phyloP scores from a whole-genome alignment of 2,113 vertebrate genomes.

The Verasper variegatus region DNA sequence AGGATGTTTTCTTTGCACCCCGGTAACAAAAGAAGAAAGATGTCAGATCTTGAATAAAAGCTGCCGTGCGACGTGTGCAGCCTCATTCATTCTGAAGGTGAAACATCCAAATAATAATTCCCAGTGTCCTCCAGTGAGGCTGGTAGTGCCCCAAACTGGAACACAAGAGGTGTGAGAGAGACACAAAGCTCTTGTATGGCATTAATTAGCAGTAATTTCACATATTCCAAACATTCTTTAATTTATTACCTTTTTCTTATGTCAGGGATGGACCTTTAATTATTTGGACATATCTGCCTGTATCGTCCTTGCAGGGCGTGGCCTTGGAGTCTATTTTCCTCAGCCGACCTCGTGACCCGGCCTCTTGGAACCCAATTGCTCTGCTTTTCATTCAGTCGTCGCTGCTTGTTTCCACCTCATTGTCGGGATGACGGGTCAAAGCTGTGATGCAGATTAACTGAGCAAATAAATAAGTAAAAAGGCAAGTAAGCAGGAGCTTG shows the following conservation, averaged over 20 bases:
- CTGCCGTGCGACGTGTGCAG: not conserved
- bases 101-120: constrained; percentile 24
- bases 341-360: constrained; percentile 18
- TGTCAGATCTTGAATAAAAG: constrained; percentile 30
- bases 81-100: constrained; percentile 14
- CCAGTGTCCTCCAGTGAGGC: not conserved
- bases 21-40: not conserved
- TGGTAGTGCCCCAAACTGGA: not conserved
- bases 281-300: not conserved
- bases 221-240: not conserved
- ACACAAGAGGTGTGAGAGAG: constrained; percentile 21
- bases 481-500: constrained; percentile 24
- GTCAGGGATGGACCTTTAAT: not conserved
- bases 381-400: constrained; percentile 54
- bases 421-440: constrained; percentile 62
- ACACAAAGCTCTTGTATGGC: not conserved
- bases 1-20: not conserved
- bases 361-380: constrained; percentile 48
- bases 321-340: not conserved
- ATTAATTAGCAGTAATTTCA: not conserved
- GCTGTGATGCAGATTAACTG: constrained; percentile 64
- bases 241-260: not conserved
- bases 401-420: constrained; percentile 65
- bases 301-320: not conserved
- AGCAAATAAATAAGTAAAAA: constrained; percentile 69